A percentile compares a stretch with the other conserved stretches of the same genome.
These are phyloP conservation scores for Tenebrosternarchus preto DNA, from an alignment of 2,113 vertebrate species.

Conservation along the genomic window DNA sequence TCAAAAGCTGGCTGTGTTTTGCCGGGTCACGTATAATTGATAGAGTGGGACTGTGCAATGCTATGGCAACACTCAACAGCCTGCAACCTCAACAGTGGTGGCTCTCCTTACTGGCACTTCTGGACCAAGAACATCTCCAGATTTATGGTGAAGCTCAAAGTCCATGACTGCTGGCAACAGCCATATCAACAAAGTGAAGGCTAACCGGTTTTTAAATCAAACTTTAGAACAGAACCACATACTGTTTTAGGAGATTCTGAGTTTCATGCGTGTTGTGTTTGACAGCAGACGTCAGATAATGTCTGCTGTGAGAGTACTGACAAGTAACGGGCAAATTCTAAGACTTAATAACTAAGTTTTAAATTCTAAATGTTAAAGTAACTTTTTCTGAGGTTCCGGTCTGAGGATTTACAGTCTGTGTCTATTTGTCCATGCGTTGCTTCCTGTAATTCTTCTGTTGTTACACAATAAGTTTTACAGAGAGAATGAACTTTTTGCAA, in stretches of 20 bases:
- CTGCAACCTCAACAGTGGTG: conserved; percentile 18
- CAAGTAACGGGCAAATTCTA: too few relatives aligned
- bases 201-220: too few relatives aligned
- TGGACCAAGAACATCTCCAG: not conserved
- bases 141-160: not conserved
- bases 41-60: not conserved
- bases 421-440: not conserved
- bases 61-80: not conserved
- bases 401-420: not conserved
- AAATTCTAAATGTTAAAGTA: not conserved
- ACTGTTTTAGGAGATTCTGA: too few relatives aligned
- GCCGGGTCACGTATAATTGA: not conserved
- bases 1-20: conserved; percentile 5
- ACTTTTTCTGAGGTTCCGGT: not conserved
- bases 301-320: too few relatives aligned
- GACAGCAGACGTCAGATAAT: too few relatives aligned
- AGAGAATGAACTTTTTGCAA: not conserved
- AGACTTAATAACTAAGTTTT: too few relatives aligned
- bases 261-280: too few relatives aligned
- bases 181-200: not conserved
- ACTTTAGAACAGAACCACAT: too few relatives aligned
- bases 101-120: not conserved
- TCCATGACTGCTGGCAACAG: not conserved
- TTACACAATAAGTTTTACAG: not conserved
- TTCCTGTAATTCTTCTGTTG: not conserved